These are phyloP conservation scores for Pseudolaguvia tuberculata DNA, from an alignment of 2,113 vertebrate species.

Conservation along the genomic window DNA sequence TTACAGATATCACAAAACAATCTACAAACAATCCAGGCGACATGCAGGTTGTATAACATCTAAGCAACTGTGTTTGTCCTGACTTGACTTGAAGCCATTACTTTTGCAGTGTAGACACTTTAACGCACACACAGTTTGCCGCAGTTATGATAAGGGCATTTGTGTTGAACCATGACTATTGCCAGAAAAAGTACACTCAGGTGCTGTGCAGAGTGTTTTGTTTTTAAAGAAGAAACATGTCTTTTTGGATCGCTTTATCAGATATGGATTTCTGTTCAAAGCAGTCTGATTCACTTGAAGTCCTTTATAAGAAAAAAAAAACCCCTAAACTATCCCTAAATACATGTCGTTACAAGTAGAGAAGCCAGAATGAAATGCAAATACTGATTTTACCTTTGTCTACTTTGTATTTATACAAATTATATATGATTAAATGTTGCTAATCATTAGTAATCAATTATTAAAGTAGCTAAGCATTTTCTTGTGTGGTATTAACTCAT, in stretches of 20 bases:
- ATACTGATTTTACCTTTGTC: background rate
- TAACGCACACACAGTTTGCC: background rate
- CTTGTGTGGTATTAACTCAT: background rate
- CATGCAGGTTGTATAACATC: slow-evolving; percentile 12
- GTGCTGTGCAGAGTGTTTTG: background rate
- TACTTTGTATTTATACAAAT: background rate
- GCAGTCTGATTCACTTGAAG: background rate
- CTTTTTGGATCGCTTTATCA: slow-evolving; percentile 12
- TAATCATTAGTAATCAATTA: too few relatives aligned
- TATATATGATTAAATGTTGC: background rate
- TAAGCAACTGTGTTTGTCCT: slow-evolving; percentile 18
- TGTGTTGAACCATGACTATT: background rate
- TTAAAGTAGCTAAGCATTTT: background rate
- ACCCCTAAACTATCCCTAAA: background rate
- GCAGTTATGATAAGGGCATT: slow-evolving; percentile 1
- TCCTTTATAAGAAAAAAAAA: background rate
- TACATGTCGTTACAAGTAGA: slow-evolving; percentile 1
- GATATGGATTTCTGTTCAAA: slow-evolving; percentile 6
- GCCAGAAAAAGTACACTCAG: slow-evolving; percentile 2
- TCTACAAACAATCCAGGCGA: background rate
- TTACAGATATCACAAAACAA: background rate
- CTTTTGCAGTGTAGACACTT: background rate
- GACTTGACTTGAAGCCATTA: background rate
- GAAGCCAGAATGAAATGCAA: background rate
- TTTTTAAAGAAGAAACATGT: background rate